Conservation (phyloP, 2,113 vertebrate species). For the Bucco capensis region DNA sequence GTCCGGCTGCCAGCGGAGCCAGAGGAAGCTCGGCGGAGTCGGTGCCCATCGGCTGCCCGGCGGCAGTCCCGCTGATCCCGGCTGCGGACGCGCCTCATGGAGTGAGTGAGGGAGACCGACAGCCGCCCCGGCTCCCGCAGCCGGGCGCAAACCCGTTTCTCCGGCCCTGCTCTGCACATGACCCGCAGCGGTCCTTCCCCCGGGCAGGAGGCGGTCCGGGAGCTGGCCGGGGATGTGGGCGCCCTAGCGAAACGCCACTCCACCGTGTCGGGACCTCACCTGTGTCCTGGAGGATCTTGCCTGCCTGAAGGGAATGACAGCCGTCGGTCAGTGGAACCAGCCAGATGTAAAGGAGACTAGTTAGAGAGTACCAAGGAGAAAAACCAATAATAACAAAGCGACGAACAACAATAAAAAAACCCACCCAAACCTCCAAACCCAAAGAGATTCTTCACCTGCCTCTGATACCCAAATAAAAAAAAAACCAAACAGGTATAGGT, state of each 20-base stretch:
- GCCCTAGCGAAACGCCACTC: background rate
- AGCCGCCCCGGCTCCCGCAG: background rate
- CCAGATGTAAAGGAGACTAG: background rate
- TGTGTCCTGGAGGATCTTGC: background rate
- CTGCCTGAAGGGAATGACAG: background rate
- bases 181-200: background rate
- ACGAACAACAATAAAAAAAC: background rate
- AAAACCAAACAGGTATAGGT: background rate
- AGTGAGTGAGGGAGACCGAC: background rate
- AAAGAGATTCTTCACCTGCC: background rate
- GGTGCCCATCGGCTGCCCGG: background rate
- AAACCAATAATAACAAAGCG: background rate
- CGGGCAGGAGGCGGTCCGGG: background rate
- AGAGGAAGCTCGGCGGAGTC: too few relatives aligned
- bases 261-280: background rate
- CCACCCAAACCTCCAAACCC: too few relatives aligned
- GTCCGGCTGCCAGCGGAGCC: background rate
- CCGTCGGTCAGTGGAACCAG: fast-evolving
- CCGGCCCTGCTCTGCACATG: background rate
- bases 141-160: too few relatives aligned
- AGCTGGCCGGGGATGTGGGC: background rate
- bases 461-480: background rate
- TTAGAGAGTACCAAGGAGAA: background rate
- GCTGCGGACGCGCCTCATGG: too few relatives aligned
- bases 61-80: background rate